A percentile compares a stretch with the other conserved stretches of the same genome.
These are phyloP conservation scores for Esox masquinongy DNA, from an alignment of 2,797 vertebrate species.

Conservation along the genomic window DNA sequence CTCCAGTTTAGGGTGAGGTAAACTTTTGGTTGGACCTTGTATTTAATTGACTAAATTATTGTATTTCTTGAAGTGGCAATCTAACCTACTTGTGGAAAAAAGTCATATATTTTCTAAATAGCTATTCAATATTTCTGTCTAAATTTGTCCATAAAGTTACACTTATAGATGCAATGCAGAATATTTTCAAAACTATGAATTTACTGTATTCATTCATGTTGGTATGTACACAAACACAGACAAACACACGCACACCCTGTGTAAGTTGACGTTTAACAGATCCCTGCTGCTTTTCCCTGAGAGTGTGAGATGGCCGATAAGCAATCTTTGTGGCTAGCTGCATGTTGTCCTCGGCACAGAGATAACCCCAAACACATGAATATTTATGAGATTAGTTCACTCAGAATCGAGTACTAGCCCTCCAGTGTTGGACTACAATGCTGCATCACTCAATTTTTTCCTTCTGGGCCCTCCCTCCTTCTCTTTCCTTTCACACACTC, in stretches of 20 bases:
- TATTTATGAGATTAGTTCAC: conserved; percentile 36
- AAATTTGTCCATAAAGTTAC: neutral
- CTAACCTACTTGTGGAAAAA: no score
- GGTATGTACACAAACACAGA: neutral
- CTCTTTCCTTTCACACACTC: neutral
- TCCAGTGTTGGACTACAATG: conserved; percentile 4
- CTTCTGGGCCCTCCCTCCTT: neutral
- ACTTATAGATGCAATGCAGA: neutral
- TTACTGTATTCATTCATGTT: neutral
- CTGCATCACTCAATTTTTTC: conserved; percentile 5
- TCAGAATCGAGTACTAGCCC: conserved; percentile 9
- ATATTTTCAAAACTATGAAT: neutral
- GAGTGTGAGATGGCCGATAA: conserved; percentile 19
- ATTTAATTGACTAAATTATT: no score
- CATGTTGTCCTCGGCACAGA: conserved; percentile 12
- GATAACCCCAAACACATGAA: conserved; percentile 33
- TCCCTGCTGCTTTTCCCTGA: conserved; percentile 4
- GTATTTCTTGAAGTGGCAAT: no score
- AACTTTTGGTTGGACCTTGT: no score
- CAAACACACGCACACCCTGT: neutral
- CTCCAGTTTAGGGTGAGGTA: no score
- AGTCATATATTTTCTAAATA: neutral
- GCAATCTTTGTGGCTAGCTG: conserved; percentile 9
- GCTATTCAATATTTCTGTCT: neutral
- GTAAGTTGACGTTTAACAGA: conserved; percentile 8